These are phyloP conservation scores for Oscheius sp. DNA, from an alignment of 2,888 invertebrate genomes.

Conservation along the genomic window DNA sequence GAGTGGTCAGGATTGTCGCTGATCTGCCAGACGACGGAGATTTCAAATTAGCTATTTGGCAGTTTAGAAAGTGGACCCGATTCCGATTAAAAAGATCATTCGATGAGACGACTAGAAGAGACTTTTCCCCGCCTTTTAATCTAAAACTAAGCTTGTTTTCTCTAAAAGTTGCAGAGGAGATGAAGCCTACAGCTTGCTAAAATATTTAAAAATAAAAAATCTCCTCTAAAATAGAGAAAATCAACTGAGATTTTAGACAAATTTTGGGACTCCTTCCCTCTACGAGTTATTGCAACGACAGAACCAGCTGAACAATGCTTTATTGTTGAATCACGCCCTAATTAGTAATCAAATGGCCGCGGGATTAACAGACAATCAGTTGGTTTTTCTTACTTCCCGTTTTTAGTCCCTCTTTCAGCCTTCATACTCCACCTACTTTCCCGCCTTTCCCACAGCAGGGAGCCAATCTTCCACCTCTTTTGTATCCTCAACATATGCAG, in stretches of 20 bases:
- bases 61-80: no score
- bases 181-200: neutral
- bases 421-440: slow-evolving; percentile 11
- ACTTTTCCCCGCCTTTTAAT: no score
- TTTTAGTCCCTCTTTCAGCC: neutral
- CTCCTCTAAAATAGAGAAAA: neutral
- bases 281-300: slow-evolving; percentile 47
- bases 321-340: slow-evolving; percentile 45
- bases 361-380: slow-evolving; percentile 22
- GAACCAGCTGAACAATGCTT: slow-evolving; percentile 47
- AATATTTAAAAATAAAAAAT: no score
- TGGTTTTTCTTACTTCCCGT: neutral
- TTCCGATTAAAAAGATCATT: no score
- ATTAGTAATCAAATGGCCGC: slow-evolving; percentile 34
- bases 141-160: no score
- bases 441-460: neutral
- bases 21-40: no score
- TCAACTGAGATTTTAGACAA: slow-evolving; percentile 4
- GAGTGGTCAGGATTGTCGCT: no score
- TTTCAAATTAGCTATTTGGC: no score
- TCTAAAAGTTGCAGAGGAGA: no score
- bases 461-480: neutral
- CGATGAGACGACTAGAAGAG: no score
- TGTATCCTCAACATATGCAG: slow-evolving; percentile 15
- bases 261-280: slow-evolving; percentile 22